phyloP scores from a whole-genome alignment of 2,797 vertebrate species.

The Sparus aurata region DNA sequence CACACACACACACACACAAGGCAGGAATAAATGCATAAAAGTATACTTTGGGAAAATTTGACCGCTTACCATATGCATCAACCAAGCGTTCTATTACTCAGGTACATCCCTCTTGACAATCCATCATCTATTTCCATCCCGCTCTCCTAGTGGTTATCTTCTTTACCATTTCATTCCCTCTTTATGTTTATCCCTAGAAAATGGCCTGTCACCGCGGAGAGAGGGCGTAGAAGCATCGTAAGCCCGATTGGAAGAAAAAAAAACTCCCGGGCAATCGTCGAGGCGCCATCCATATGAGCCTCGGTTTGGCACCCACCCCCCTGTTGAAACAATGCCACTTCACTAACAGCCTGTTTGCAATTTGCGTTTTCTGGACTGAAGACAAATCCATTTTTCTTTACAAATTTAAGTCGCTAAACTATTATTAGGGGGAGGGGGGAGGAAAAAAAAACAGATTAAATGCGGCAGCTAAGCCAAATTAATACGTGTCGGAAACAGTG shows the following conservation, averaged over 20 bases:
- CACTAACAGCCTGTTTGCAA: constrained; percentile 28
- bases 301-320: constrained; percentile 21
- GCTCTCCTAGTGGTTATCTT: neutral
- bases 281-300: constrained; percentile 14
- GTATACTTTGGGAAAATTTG: too few relatives aligned
- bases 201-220: constrained; percentile 46
- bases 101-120: neutral
- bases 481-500: neutral
- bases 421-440: neutral
- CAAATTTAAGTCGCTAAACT: neutral
- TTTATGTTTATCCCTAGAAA: constrained; percentile 24
- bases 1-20: neutral
- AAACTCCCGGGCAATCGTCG: constrained; percentile 22
- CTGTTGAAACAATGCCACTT: constrained; percentile 28
- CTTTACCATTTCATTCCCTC: constrained; percentile 13
- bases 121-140: constrained; percentile 2
- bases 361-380: constrained; percentile 32
- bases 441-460: neutral
- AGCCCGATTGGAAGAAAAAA: neutral
- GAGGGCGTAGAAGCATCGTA: neutral
- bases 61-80: neutral
- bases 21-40: neutral
- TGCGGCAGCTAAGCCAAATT: neutral
- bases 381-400: neutral
- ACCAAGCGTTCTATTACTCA: fast-evolving